Percentiles rank a stretch among this genome's conserved stretches.
Conservation (phyloP, 2,888 invertebrate genomes). For the Cephus spinipes region DNA sequence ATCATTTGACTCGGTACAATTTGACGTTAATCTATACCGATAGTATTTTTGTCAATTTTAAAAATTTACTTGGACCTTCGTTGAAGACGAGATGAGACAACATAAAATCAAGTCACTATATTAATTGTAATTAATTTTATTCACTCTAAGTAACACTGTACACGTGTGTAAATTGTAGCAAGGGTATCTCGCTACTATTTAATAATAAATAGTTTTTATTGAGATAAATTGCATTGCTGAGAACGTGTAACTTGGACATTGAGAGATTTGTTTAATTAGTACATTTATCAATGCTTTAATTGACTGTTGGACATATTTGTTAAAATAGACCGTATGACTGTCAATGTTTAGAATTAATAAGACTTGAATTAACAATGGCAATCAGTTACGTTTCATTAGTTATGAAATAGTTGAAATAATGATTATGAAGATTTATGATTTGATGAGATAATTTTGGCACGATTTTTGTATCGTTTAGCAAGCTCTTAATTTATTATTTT, state of each 20-base stretch:
- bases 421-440: not conserved
- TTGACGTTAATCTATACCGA: not conserved
- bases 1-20: not conserved
- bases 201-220: not conserved
- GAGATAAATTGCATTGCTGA: not conserved
- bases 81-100: not conserved
- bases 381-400: not conserved
- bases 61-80: not conserved
- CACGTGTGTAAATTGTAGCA: not conserved
- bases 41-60: not conserved
- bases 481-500: not conserved
- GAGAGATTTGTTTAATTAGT: not conserved
- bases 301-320: not conserved
- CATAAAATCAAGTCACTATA: not conserved
- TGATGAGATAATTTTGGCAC: not conserved
- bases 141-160: not conserved
- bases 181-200: not conserved
- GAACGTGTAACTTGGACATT: not conserved
- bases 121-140: not conserved
- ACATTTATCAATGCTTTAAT: not conserved
- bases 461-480: not conserved
- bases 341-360: not conserved
- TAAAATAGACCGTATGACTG: not conserved
- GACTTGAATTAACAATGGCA: not conserved
- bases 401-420: not conserved